These are phyloP conservation scores for Alethe diademata DNA, from an alignment of 2,113 vertebrate species.

Conservation along the genomic window DNA sequence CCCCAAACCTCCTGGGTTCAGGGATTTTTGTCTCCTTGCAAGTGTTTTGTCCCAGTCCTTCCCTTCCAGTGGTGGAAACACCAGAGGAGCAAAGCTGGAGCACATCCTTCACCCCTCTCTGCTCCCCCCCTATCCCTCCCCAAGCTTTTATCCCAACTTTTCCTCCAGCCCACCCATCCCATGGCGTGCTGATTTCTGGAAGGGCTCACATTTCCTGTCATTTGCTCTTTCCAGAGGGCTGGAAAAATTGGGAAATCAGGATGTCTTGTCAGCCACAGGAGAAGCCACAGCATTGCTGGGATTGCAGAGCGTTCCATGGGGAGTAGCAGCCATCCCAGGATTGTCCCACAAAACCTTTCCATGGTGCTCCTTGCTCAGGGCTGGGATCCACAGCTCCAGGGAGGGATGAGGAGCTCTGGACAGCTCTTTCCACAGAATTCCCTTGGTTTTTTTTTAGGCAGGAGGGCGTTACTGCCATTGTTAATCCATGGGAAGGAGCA, in stretches of 20 bases:
- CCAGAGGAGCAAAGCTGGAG: accelerated
- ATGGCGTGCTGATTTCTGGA: not conserved
- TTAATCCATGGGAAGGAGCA: not conserved
- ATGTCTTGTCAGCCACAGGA: not conserved
- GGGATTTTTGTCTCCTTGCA: not conserved
- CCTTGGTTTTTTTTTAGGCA: not conserved
- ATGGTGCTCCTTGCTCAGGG: not conserved
- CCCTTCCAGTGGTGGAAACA: not conserved
- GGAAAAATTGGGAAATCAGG: not conserved
- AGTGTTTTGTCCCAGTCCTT: not conserved
- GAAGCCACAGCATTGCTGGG: conserved; percentile 24
- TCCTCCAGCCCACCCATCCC: not conserved
- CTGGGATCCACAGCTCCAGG: not conserved
- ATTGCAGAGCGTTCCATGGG: not conserved
- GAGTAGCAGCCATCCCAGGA: not conserved
- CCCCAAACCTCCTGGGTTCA: not conserved
- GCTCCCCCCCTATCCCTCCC: not conserved
- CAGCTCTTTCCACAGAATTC: accelerated
- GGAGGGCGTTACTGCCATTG: not conserved
- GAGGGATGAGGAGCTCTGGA: not conserved
- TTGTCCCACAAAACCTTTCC: not conserved
- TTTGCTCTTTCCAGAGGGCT: not conserved
- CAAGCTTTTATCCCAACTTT: not conserved
- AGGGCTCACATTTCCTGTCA: not conserved
- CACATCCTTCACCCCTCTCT: not conserved